Evolutionary conservation across 2,888 invertebrate species (phyloP), one percentile per base, ranked within the genome.

Genomic region (Apocheima hispidaria): DNA sequence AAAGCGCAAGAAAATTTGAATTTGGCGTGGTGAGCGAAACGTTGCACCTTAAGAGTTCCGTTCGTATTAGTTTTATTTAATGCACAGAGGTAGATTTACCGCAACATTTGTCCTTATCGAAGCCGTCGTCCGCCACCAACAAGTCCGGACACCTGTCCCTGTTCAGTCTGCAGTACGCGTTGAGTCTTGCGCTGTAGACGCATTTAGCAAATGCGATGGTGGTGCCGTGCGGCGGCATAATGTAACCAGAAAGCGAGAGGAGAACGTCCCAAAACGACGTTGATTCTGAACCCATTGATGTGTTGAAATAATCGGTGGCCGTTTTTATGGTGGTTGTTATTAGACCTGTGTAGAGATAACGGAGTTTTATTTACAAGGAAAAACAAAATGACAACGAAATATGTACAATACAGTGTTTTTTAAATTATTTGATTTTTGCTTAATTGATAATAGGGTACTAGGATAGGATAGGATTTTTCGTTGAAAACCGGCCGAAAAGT

Each of bases 181-280:
- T 87, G 16, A 69, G 0, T 0, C 77, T 38, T 0, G 83, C 86
- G 9, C 73, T 65, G 5, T 56, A 4, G 0, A 66, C 67, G 18
- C 71, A 43, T 35, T 64, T 63, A 1, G 71, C 35, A 1, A 72
- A 58, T 0, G 75, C 82, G 12, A 60, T 18, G 0, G 71, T 70
- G 57, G 82, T 10, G 0, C 83, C 64, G 70, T 86, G 86, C 0
- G 86, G 81, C 1, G 88, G 76, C 52, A 75, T 53, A 0, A 68
- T 0, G 65, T 68, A 74, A 5, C 59, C 35, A 2, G 61, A 38
- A 0, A 62, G 0, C 0, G 4, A 3, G 2, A 82, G 53, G 0
- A 78, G 0, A 4, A 21, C 4, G 54, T 63, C 40, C n/a, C 21
- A 3, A 4, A 58, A 7, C 0, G 63, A 28, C 9, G 12, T 4